Conservation (phyloP, 2,113 vertebrate genomes). For the Zingel zingel region DNA sequence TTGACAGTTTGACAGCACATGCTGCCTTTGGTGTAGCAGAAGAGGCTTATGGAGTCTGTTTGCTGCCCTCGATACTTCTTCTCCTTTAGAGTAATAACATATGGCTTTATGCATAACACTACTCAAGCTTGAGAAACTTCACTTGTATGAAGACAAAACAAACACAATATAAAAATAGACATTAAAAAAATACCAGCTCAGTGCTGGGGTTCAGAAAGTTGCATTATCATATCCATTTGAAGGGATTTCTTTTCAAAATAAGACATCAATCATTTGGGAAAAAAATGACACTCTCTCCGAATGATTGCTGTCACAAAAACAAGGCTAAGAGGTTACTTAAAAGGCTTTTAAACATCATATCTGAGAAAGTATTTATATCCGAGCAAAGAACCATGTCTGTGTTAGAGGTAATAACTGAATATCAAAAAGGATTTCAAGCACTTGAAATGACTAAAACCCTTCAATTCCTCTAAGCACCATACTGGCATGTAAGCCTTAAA, state of each 20-base stretch:
- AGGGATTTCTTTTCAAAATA: slow-evolving; percentile 43
- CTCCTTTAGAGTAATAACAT: slow-evolving; percentile 41
- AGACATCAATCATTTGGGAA: slow-evolving; percentile 36
- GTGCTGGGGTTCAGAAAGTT: slow-evolving; percentile 5
- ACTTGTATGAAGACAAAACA: slow-evolving; percentile 44
- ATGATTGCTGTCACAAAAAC: slow-evolving; percentile 39
- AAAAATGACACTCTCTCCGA: slow-evolving; percentile 9
- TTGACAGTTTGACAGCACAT: slow-evolving; percentile 72
- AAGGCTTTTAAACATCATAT: slow-evolving; percentile 13
- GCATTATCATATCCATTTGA: slow-evolving; percentile 35
- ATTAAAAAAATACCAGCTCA: background rate
- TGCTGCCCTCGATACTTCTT: slow-evolving; percentile 53
- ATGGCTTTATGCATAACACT: slow-evolving; percentile 29
- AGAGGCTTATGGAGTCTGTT: slow-evolving; percentile 49
- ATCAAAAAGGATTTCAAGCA: slow-evolving; percentile 32
- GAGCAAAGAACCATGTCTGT: slow-evolving; percentile 1
- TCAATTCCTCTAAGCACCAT: slow-evolving; percentile 5
- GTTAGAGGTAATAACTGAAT: slow-evolving; percentile 8
- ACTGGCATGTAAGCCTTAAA: slow-evolving; percentile 31
- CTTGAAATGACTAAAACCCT: slow-evolving; percentile 33
- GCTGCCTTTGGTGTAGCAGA: slow-evolving; percentile 39
- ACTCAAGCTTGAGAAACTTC: slow-evolving; percentile 11
- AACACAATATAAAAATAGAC: slow-evolving; percentile 59
- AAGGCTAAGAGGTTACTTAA: slow-evolving; percentile 10
- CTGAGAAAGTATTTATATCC: slow-evolving; percentile 37